Conservation (phyloP, 2,888 invertebrate species). For the Cetonia aurata region DNA sequence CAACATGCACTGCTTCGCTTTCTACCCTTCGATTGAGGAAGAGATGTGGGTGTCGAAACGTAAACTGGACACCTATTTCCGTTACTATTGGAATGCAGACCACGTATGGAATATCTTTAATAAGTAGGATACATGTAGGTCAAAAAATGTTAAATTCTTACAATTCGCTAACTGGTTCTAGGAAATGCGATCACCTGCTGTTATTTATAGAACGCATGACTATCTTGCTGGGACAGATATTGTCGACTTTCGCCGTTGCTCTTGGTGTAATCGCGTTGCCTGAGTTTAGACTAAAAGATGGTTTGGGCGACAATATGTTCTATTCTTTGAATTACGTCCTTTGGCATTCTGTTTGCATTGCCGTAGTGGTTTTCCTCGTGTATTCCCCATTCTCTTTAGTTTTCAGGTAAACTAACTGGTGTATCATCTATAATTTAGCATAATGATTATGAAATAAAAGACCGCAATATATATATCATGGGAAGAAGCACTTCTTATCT, state of each 20-base stretch:
- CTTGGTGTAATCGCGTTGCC: slow-evolving; percentile 47
- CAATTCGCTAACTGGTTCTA: slow-evolving; percentile 19
- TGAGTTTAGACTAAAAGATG: slow-evolving; percentile 44
- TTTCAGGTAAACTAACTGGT: slow-evolving; percentile 45
- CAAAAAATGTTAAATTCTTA: neutral
- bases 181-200: slow-evolving; percentile 45
- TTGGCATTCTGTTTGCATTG: slow-evolving; percentile 17
- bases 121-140: neutral
- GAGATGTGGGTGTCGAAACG: neutral
- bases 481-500: no score
- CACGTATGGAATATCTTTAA: slow-evolving; percentile 47
- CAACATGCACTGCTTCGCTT: neutral
- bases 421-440: no score
- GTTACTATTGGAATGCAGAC: slow-evolving; percentile 41
- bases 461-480: no score
- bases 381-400: slow-evolving; percentile 45
- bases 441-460: no score
- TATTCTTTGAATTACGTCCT: slow-evolving; percentile 16
- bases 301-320: slow-evolving; percentile 46
- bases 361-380: slow-evolving; percentile 45
- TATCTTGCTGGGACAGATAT: slow-evolving; percentile 50
- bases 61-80: slow-evolving; percentile 34
- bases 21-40: slow-evolving; percentile 19
- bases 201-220: slow-evolving; percentile 47
- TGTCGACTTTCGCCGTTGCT: slow-evolving; percentile 44